Percentiles rank a stretch among this genome's conserved stretches.
Conservation (phyloP, 2,113 vertebrate species). For the Gracilinanus agilis region DNA sequence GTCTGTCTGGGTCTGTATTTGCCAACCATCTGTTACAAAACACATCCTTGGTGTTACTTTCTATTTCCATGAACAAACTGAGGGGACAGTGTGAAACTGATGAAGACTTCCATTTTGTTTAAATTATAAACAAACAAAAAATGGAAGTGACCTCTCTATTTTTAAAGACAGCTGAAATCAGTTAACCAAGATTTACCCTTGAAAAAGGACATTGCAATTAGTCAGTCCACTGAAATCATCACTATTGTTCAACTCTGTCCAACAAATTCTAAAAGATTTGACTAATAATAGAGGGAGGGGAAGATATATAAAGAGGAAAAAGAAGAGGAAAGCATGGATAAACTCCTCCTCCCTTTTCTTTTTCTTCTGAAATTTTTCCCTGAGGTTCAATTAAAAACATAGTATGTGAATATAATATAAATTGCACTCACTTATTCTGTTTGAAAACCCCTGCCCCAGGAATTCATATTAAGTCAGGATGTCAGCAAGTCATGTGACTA, state of each 20-base stretch:
- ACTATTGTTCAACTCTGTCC: background rate
- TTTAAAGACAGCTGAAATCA: background rate
- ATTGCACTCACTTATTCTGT: too few species aligned
- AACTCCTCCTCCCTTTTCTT: too few species aligned
- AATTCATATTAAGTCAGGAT: too few species aligned
- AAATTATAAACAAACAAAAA: slow-evolving; percentile 41
- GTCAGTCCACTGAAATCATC: slow-evolving; percentile 30
- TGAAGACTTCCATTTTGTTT: slow-evolving; percentile 3
- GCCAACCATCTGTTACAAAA: slow-evolving; percentile 51
- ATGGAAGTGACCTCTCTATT: slow-evolving; percentile 35
- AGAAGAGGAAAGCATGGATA: too few species aligned
- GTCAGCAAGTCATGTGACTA: too few species aligned
- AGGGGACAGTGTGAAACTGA: slow-evolving; percentile 30
- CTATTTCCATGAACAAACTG: slow-evolving; percentile 24
- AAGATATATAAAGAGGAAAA: too few species aligned
- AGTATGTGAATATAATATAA: too few species aligned
- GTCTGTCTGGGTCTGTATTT: background rate
- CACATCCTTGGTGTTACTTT: slow-evolving; percentile 22
- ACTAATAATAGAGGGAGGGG: background rate
- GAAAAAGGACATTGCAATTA: background rate
- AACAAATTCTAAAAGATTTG: slow-evolving; percentile 4
- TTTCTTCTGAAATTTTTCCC: background rate
- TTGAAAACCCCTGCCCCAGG: too few species aligned
- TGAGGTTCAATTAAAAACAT: background rate
- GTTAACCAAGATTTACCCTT: background rate